Base-by-base conservation (phyloP, 2,888 invertebrate genomes). In the Heliconius cydno region DNA sequence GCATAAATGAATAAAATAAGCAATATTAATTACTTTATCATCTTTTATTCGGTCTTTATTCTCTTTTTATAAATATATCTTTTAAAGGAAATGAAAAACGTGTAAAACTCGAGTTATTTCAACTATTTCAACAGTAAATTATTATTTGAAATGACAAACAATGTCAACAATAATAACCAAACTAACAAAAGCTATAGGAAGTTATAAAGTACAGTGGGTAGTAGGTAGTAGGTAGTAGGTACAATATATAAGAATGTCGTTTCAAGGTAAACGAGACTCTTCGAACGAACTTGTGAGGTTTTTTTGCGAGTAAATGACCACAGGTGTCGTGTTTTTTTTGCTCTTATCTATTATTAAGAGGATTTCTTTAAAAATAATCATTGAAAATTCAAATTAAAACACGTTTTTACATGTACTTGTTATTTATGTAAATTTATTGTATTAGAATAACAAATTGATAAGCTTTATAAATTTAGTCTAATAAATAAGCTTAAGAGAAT, bases 241-340 rank as follows among this genome's bases (percentile, higher is more conserved):
- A 73, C 72, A 81, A 25, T 82, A 81, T 82, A 77, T 83, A 83
- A 83, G 85, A 85, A 85, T 86, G 86, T 78, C 67, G 83, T 77
- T 78, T 84, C 86, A 86, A 87, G 87, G 87, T 84, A 83, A 86
- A 78, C 87, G 46, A 84, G 86, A 82, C 83, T 85, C 86, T 85
- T 86, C 86, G 82, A 80, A 79, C 82, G 82, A 81, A 82, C 85
- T 85, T 84, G 83, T 83, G 81, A 84, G 84, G 82, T 83, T 73
- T 78, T 73, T 80, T 74, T 71, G 73, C 78, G 76, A 65, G 63
- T 76, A 77, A 79, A 68, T 73, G 78, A 75, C 78, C 82, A 79
- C 81, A 74, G 76, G 76, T 76, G 52, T 66, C 15, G 13, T 41
- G 74, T 28, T 75, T 75, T 65, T 74, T 2, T 65, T 2, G 15